Percentiles rank a stretch among this genome's conserved stretches.
phyloP scores from a whole-genome alignment of 2,888 invertebrate genomes.

The Tenthredo mesomela region DNA sequence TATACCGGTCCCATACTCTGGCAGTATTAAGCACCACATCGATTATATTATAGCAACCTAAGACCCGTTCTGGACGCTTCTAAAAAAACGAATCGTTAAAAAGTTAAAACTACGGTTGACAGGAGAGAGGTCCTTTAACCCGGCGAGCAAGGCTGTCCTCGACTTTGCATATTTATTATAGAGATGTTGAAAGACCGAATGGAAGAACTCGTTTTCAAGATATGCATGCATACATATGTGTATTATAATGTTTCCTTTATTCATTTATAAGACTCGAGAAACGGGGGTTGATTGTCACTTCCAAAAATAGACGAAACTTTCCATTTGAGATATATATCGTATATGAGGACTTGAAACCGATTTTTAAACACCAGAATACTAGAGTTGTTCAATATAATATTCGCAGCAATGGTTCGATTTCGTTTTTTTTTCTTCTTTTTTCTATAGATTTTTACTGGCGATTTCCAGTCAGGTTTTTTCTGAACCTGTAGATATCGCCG shows the following conservation, averaged over 20 bases:
- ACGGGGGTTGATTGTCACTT: background rate
- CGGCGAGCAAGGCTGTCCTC: background rate
- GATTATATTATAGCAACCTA: background rate
- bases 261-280: background rate
- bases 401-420: background rate
- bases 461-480: slow-evolving; percentile 1
- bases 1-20: background rate
- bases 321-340: background rate
- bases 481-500: background rate
- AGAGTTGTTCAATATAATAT: background rate
- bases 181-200: background rate
- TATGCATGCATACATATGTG: background rate
- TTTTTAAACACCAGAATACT: background rate
- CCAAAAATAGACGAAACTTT: background rate
- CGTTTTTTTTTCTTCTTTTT: background rate
- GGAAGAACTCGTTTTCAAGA: background rate
- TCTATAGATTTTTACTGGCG: background rate
- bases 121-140: background rate
- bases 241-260: background rate
- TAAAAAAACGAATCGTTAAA: background rate
- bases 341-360: background rate
- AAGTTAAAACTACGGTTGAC: background rate
- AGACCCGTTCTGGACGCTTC: background rate
- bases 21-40: background rate
- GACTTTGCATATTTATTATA: background rate